These are phyloP conservation scores for Solea solea DNA, from an alignment of 2,113 vertebrate genomes.

Conservation along the genomic window DNA sequence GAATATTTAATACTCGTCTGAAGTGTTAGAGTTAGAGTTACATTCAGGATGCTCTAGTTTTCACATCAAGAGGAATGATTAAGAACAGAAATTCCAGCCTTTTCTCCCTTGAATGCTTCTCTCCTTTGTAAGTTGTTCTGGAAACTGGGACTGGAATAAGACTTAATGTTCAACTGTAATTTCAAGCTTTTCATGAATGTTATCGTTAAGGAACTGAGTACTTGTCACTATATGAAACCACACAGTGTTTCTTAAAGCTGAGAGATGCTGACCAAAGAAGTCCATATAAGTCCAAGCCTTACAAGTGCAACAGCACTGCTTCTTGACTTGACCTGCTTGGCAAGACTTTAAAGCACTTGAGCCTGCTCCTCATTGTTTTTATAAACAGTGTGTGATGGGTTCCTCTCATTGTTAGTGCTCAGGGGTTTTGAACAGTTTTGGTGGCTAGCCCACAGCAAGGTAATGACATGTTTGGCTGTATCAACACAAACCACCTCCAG, in stretches of 20 bases:
- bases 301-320: conserved; percentile 44
- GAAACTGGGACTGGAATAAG: too few species aligned
- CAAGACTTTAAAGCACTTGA: conserved; percentile 63
- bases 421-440: conserved; percentile 60
- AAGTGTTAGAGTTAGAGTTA: conserved; percentile 18
- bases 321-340: conserved; percentile 55
- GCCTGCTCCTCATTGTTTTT: conserved; percentile 64
- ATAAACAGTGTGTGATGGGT: conserved; percentile 74
- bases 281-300: conserved; percentile 67
- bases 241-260: conserved; percentile 30
- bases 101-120: neutral
- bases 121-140: conserved; percentile 46
- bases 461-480: conserved; percentile 52
- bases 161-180: neutral
- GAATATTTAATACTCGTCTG: conserved; percentile 69
- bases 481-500: conserved; percentile 49
- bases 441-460: conserved; percentile 44
- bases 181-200: neutral
- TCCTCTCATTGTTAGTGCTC: conserved; percentile 65
- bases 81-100: neutral
- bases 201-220: neutral
- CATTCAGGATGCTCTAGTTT: conserved; percentile 19
- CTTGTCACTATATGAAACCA: conserved; percentile 10
- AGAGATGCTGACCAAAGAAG: conserved; percentile 51
- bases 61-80: conserved; percentile 1